Evolutionary conservation across 1,140 invertebrate genomes (phyloP), one percentile per base, ranked within the genome.

Genomic region (Daktulosphaira vitifoliae): DNA sequence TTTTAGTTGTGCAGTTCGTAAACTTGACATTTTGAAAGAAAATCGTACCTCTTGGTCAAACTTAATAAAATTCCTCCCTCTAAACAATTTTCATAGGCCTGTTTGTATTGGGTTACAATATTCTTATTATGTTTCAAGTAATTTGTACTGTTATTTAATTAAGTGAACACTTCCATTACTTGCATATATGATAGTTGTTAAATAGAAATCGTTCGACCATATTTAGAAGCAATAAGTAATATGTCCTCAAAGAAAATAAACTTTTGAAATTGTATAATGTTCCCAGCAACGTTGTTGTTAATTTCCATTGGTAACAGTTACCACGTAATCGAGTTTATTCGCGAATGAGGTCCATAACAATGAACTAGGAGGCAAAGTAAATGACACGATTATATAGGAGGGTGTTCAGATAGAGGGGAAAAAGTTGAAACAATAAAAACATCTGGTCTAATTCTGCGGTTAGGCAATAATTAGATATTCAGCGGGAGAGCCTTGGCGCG

Each of bases 371-470:
- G 26, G 18, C 20, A 39, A 62, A 42, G 46, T 18, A 15, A 22
- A 46, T 6, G 29, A 33, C 29, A 33, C 29, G 5, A 5, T 11
- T 6, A 33, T 33, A 33, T 11, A 11, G 29, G 39, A 46, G 9
- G 26, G 42, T 33, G 11, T 5, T 5, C 29, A 33, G 25, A 46
- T 15, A 18, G 26, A 48, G 16, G 56, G 42, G 56, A 62, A 62
- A 48, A 62, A 62, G 56, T 62, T 62, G 42, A 62, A 48, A 62
- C 56, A 33, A 48, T 62, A 62, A 62, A 62, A 62, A 62, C 56
- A 48, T 62, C 39, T 48, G 39, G 54, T 44, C 54, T 37, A 25
- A 23, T 62, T 46, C 25, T 46, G 56, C 25, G 56, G 56, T 62
- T 62, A 23, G 29, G 42, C 42, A 16, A 29, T 62, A 62, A 62